Conservation (phyloP, 2,888 invertebrate genomes). For the Hirtodrosophila confusa region DNA sequence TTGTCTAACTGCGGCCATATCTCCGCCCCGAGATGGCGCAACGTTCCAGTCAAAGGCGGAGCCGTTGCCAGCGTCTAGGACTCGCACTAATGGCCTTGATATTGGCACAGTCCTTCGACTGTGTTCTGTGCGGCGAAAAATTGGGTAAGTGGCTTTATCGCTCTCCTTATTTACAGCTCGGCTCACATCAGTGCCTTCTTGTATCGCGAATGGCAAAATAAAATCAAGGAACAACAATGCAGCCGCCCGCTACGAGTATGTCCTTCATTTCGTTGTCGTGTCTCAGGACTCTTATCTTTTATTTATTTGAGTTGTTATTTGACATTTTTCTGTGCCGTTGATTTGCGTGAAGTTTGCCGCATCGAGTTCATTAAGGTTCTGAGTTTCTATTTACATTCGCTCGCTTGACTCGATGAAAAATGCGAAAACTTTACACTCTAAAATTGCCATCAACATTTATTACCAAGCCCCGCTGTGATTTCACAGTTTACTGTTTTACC, state of each 20-base stretch:
- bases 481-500: slow-evolving; percentile 6
- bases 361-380: slow-evolving; percentile 56
- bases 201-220: slow-evolving; percentile 35
- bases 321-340: slow-evolving; percentile 72
- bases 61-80: slow-evolving; percentile 24
- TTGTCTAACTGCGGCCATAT: slow-evolving; percentile 40
- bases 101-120: slow-evolving; percentile 62
- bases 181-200: slow-evolving; percentile 55
- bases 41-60: slow-evolving; percentile 20
- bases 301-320: slow-evolving; percentile 70
- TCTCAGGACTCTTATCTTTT: slow-evolving; percentile 62
- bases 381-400: slow-evolving; percentile 56
- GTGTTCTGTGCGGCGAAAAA: slow-evolving; percentile 78
- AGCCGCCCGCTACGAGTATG: slow-evolving; percentile 8
- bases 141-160: slow-evolving; percentile 77
- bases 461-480: slow-evolving; percentile 2
- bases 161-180: slow-evolving; percentile 62
- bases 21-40: slow-evolving; percentile 45
- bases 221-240: slow-evolving; percentile 25
- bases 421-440: slow-evolving; percentile 65
- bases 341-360: slow-evolving; percentile 35
- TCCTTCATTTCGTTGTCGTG: slow-evolving; percentile 42
- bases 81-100: slow-evolving; percentile 56
- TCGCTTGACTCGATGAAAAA: slow-evolving; percentile 68
- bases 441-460: slow-evolving; percentile 40